Percentiles rank a stretch among this genome's conserved stretches.
phyloP scores from a whole-genome alignment of 1,140 invertebrate genomes.

The Orchestia grillus region DNA sequence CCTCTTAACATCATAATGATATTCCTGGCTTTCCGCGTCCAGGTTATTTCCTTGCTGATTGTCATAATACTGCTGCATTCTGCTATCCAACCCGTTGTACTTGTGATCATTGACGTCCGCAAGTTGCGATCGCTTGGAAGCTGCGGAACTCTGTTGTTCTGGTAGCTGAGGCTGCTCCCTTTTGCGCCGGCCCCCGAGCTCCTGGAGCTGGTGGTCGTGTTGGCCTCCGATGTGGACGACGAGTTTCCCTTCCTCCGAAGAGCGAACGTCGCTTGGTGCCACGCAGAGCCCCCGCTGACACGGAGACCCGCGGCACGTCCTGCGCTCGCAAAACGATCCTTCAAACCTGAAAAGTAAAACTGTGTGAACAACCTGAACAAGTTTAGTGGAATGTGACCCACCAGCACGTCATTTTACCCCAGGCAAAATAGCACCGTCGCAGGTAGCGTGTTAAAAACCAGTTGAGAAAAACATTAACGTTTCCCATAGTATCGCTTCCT shows the following conservation, averaged over 20 bases:
- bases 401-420: too few relatives aligned
- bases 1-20: neutral
- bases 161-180: neutral
- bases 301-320: neutral
- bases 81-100: neutral
- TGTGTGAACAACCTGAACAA: neutral
- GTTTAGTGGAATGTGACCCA: too few relatives aligned
- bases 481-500: too few relatives aligned
- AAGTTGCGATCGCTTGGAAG: neutral
- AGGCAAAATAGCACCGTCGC: too few relatives aligned
- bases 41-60: neutral
- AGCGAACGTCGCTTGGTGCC: neutral
- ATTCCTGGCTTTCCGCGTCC: neutral
- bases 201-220: neutral
- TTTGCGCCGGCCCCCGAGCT: neutral
- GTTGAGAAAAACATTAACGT: too few relatives aligned
- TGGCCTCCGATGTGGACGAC: neutral
- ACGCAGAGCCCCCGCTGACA: constrained; percentile 42
- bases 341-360: constrained; percentile 75
- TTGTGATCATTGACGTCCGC: neutral
- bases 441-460: too few relatives aligned
- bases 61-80: neutral
- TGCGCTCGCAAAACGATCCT: constrained; percentile 68
- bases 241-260: neutral
- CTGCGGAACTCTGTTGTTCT: neutral